A percentile compares a stretch with the other conserved stretches of the same genome.
These are phyloP conservation scores for Crotophaga sulcirostris DNA, from an alignment of 2,113 vertebrate species.

Conservation along the genomic window DNA sequence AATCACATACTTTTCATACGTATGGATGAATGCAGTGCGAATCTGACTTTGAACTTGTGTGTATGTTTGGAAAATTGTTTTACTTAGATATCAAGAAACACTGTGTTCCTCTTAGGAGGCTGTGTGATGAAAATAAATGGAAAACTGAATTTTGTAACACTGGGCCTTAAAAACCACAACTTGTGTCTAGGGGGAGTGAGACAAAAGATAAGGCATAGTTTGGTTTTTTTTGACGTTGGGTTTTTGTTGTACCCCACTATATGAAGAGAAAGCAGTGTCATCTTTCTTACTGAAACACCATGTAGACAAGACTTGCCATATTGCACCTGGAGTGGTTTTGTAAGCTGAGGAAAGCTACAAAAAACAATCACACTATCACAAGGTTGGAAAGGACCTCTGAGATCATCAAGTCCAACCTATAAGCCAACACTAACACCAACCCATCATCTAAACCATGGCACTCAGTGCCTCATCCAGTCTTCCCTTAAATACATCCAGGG, in stretches of 20 bases:
- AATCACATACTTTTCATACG: neutral
- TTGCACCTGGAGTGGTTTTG: neutral
- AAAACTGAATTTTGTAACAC: neutral
- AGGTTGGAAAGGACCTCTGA: too few species aligned
- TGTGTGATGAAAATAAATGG: neutral
- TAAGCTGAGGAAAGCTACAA: neutral
- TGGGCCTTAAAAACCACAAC: neutral
- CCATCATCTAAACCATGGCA: too few species aligned
- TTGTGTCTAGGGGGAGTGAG: neutral
- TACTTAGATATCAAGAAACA: neutral
- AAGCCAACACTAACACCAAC: too few species aligned
- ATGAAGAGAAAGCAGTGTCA: neutral
- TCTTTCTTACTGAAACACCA: neutral
- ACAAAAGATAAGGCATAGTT: neutral
- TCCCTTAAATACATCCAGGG: too few species aligned
- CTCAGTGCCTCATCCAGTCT: too few species aligned
- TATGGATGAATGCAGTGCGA: neutral
- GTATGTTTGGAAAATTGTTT: neutral
- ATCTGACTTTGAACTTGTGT: neutral
- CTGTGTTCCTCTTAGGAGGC: neutral
- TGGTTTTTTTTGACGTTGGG: accelerated
- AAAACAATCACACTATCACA: accelerated
- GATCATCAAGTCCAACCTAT: too few species aligned
- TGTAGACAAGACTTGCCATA: neutral
- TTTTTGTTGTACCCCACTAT: neutral